Base-by-base conservation (phyloP, 2,797 vertebrate species). In the Tamandua tetradactyla region DNA sequence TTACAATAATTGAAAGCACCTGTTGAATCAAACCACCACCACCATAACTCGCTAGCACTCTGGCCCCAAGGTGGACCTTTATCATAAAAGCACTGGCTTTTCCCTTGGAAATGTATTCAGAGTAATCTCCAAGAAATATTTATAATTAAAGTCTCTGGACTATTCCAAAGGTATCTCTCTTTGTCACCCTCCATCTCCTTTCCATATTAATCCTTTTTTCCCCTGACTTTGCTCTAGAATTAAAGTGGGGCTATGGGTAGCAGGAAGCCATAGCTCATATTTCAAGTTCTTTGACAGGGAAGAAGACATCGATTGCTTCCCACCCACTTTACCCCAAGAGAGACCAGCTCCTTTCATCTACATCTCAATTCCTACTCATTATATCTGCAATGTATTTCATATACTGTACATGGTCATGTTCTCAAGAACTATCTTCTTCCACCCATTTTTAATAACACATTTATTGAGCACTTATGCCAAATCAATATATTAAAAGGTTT, bases 41-140 rank as follows among this genome's bases (percentile, higher is more conserved):
- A 62, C 88, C 81, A 68, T 3, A 91, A 96, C 85, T 88, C 87
- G 11, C 94, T 78, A 89, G 95, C 91, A 93, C 95, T 86, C 80
- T 92, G 95, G 93, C 94, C 92, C 95, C 96, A 95, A n/a, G 87
- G 93, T 96, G 96, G 91, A 92, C 89, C 96, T 85, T 82, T 95
- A 84, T 92, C 93, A 86, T 89, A 85, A 94, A 97, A 96, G 94
- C 81, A 72, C 89, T 93, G 96, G 62, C 49, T 87, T 59, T 76
- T 55, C 57, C 37, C 61, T 42, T 71, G 80, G 87, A 95, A 71
- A 89, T 37, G 40, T 89, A 44, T n/a, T 88, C 74, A 72, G 47
- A 92, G 30, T 42, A 66, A 75, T 79, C 5, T 18, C 61, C 49
- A 20, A 49, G 68, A 78, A 64, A 72, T 62, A 25, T 30, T 47